A percentile compares a stretch with the other conserved stretches of the same genome.
Evolutionary conservation across 1,140 invertebrate species (phyloP).

Genomic region (Cepaea nemoralis): DNA sequence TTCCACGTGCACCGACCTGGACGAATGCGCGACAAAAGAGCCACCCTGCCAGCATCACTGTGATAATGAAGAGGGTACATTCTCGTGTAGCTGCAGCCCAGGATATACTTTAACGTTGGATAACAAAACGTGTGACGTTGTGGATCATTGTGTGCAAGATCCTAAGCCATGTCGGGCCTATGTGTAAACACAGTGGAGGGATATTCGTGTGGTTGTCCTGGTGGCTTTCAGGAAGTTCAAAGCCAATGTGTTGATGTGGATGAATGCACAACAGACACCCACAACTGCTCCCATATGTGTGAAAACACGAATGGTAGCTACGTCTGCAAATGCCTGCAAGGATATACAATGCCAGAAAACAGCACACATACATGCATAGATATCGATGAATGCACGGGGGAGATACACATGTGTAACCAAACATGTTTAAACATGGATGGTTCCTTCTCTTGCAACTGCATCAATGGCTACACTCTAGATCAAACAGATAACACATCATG

Average conservation of each 20-base stretch:
- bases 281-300: neutral
- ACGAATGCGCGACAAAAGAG: neutral
- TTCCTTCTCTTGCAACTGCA: neutral
- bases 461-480: neutral
- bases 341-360: neutral
- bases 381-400: neutral
- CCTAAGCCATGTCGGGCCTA: neutral
- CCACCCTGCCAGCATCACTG: neutral
- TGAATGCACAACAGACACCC: neutral
- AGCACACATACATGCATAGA: neutral
- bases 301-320: neutral
- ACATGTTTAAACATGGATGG: neutral
- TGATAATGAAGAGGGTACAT: neutral
- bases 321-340: neutral
- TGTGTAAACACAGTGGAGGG: neutral
- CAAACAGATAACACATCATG: neutral
- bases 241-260: conserved; percentile 29
- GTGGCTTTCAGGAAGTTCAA: conserved; percentile 33
- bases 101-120: neutral
- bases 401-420: neutral
- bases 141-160: neutral
- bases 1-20: neutral
- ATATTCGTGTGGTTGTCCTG: conserved; percentile 39
- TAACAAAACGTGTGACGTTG: neutral
- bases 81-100: neutral